A percentile compares a stretch with the other conserved stretches of the same genome.
Conservation (phyloP, 2,888 invertebrate genomes). For the Drosophila mulleri region DNA sequence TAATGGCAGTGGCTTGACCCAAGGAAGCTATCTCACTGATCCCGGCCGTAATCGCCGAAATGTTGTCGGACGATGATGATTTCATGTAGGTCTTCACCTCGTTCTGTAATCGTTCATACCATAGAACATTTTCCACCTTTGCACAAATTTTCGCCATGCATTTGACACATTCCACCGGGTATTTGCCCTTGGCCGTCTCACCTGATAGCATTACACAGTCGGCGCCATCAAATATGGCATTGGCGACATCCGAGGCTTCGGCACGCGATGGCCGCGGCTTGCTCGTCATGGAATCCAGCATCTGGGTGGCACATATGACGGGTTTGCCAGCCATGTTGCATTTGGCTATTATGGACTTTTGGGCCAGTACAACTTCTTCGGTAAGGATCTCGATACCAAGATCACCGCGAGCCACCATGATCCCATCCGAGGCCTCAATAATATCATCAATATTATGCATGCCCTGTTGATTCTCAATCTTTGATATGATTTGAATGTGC, state of each 20-base stretch:
- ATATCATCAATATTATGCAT: constrained; percentile 97
- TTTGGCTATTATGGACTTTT: constrained; percentile 98
- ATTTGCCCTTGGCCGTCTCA: constrained; percentile 98
- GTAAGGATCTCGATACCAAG: constrained; percentile 98
- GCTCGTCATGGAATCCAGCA: constrained; percentile 98
- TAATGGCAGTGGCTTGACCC: constrained; percentile 93
- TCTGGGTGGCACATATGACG: constrained; percentile 98
- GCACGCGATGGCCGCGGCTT: constrained; percentile 98
- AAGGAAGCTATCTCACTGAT: constrained; percentile 96
- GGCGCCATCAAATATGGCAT: constrained; percentile 98
- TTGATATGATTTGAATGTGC: constrained; percentile 97
- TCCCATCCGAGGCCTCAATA: constrained; percentile 95
- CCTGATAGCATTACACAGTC: constrained; percentile 99
- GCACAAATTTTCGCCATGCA: constrained; percentile 97
- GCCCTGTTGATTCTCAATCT: constrained; percentile 99
- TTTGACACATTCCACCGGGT: constrained; percentile 94
- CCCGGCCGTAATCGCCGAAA: constrained; percentile 95
- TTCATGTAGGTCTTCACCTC: constrained; percentile 87
- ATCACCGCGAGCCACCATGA: constrained; percentile 99
- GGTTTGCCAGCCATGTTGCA: constrained; percentile 98
- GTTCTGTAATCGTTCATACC: constrained; percentile 94
- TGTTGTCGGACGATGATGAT: constrained; percentile 90
- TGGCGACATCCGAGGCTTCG: constrained; percentile 98
- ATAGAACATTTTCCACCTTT: constrained; percentile 98
- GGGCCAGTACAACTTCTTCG: constrained; percentile 98